Conservation (phyloP, 2,888 invertebrate genomes). For the Liopterus haemorrhoidalis region DNA sequence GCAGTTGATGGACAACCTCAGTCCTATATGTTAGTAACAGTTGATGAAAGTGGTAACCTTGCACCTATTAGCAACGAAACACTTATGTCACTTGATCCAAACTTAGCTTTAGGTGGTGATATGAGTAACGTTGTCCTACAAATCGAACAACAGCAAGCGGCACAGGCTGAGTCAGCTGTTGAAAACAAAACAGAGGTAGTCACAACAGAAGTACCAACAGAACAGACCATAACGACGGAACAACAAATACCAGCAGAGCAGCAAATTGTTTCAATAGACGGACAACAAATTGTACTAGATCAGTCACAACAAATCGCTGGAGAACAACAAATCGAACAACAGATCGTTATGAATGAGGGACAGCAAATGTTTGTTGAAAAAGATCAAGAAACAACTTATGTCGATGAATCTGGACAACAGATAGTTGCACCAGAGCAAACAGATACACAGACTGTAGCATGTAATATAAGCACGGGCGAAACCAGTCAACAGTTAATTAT, state of each 20-base stretch:
- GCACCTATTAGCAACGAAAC: slow-evolving; percentile 68
- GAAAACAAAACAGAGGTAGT: slow-evolving; percentile 6
- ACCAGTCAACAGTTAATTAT: slow-evolving; percentile 43
- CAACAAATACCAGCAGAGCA: slow-evolving; percentile 19
- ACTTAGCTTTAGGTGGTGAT: slow-evolving; percentile 46
- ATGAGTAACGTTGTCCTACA: slow-evolving; percentile 51
- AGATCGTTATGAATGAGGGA: slow-evolving; percentile 10
- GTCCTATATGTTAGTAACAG: slow-evolving; percentile 64
- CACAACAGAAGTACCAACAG: slow-evolving; percentile 21
- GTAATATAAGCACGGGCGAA: slow-evolving; percentile 35
- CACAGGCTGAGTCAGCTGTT: slow-evolving; percentile 13
- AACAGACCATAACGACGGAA: slow-evolving; percentile 19
- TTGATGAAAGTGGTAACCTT: slow-evolving; percentile 65
- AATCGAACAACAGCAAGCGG: slow-evolving; percentile 44
- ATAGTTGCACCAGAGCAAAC: slow-evolving; percentile 22
- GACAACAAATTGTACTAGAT: slow-evolving; percentile 12
- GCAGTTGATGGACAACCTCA: slow-evolving; percentile 66
- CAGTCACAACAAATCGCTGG: slow-evolving; percentile 12
- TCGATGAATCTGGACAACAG: slow-evolving; percentile 15
- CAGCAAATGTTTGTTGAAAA: slow-evolving; percentile 13
- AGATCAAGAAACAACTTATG: slow-evolving; percentile 9
- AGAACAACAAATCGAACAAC: slow-evolving; percentile 10
- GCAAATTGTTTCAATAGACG: slow-evolving; percentile 16
- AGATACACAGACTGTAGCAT: slow-evolving; percentile 33
- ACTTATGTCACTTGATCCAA: slow-evolving; percentile 53